phyloP scores from a whole-genome alignment of 2,113 vertebrate species.

The Melanocharis versteri region DNA sequence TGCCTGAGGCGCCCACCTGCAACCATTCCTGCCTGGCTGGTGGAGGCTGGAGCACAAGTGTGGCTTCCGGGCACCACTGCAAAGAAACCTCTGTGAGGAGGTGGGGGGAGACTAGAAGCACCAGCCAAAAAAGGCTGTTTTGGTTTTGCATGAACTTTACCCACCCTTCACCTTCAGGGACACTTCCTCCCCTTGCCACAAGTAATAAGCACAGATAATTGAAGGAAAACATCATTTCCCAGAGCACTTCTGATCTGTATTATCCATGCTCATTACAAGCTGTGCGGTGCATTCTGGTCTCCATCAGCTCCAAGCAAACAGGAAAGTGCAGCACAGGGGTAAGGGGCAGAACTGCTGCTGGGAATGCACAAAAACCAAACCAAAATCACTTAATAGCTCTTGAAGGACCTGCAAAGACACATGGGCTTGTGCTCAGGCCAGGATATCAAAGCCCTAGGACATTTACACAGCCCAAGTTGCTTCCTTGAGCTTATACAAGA shows the following conservation, averaged over 20 bases:
- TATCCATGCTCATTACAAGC: not conserved
- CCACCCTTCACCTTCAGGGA: conserved; percentile 8
- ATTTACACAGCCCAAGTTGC: not conserved
- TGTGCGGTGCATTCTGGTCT: not conserved
- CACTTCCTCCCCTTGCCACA: conserved; percentile 1
- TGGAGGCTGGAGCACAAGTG: not conserved
- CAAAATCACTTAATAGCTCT: not conserved
- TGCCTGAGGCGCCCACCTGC: not conserved
- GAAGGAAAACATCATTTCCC: conserved; percentile 24
- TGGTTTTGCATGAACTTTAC: not conserved
- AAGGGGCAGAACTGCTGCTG: not conserved
- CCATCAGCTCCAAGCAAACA: not conserved
- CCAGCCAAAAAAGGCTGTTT: not conserved
- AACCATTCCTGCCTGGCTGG: not conserved
- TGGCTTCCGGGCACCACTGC: not conserved
- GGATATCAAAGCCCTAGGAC: not conserved
- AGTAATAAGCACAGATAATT: conserved; percentile 39
- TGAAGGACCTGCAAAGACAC: not conserved
- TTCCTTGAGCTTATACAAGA: not conserved
- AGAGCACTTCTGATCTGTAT: conserved; percentile 4
- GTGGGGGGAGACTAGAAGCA: not conserved
- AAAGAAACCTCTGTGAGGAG: not conserved
- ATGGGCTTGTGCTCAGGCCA: not conserved
- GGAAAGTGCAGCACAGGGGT: not conserved
- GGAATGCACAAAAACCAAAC: not conserved